Evolutionary conservation across 1,140 invertebrate genomes (phyloP).

Genomic region (Parapsyche elsis): DNA sequence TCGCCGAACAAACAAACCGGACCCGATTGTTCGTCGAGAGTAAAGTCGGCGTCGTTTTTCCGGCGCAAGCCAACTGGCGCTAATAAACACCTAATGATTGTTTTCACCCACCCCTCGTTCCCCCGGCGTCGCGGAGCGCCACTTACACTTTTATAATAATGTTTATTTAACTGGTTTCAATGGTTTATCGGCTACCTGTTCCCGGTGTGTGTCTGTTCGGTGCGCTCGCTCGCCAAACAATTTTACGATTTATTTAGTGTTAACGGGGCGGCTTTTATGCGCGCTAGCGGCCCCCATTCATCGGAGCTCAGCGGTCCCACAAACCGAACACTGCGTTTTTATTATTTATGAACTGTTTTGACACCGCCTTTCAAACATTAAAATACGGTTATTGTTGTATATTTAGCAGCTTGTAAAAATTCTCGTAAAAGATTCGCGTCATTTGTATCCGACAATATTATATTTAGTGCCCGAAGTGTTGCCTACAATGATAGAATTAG

Average conservation of each 20-base stretch:
- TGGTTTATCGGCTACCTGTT: conserved; percentile 46
- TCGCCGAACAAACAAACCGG: neutral
- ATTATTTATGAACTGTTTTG: conserved; percentile 32
- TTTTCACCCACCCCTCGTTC: neutral
- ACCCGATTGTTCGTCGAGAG: neutral
- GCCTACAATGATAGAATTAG: too few relatives aligned
- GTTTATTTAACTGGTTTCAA: conserved; percentile 37
- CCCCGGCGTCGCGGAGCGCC: neutral
- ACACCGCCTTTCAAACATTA: conserved; percentile 30
- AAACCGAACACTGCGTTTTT: conserved; percentile 6
- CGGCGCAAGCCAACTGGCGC: conserved; percentile 11
- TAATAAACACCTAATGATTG: conserved; percentile 34
- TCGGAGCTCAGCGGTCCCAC: neutral
- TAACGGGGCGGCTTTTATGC: conserved; percentile 33
- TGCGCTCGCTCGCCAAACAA: neutral
- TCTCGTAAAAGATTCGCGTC: too few relatives aligned
- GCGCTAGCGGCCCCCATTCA: conserved; percentile 18
- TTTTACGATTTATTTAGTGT: conserved; percentile 34
- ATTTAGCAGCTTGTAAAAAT: too few relatives aligned
- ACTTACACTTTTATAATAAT: conserved; percentile 34
- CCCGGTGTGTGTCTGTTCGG: neutral
- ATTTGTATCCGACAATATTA: too few relatives aligned
- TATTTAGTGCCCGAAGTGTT: too few relatives aligned
- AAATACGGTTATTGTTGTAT: conserved; percentile 16
- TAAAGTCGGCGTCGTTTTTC: neutral